Percentiles rank a stretch among this genome's conserved stretches.
Evolutionary conservation across 2,113 vertebrate species (phyloP).

Genomic region (Anseranas semipalmata): DNA sequence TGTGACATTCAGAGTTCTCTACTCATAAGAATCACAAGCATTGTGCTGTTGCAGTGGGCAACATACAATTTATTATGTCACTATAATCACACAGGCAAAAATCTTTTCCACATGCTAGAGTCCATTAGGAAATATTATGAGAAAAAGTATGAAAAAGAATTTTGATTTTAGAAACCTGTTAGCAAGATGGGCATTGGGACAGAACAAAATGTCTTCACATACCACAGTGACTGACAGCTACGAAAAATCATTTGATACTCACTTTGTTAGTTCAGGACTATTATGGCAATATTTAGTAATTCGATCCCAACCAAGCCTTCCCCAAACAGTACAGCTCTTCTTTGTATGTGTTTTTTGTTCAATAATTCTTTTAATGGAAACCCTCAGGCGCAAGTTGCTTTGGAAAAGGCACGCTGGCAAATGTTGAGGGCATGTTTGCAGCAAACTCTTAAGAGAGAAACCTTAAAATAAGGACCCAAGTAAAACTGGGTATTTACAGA

Average conservation of each 20-base stretch:
- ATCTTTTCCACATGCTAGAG: not conserved
- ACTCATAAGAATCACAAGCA: not conserved
- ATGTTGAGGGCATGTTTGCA: not conserved
- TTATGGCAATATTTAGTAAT: slow-evolving; percentile 67
- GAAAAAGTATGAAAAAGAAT: not conserved
- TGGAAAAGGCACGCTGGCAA: slow-evolving; percentile 17
- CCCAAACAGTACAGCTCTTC: slow-evolving; percentile 17
- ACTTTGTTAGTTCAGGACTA: slow-evolving; percentile 37
- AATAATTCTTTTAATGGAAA: slow-evolving; percentile 49
- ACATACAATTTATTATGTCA: not conserved
- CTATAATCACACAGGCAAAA: not conserved
- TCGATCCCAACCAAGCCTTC: slow-evolving; percentile 23
- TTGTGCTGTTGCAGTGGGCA: not conserved
- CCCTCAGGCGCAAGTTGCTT: not conserved
- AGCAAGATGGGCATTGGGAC: not conserved
- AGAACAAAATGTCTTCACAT: slow-evolving; percentile 18
- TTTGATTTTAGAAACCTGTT: slow-evolving; percentile 1
- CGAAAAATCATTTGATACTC: slow-evolving; percentile 68
- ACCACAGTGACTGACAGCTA: not conserved
- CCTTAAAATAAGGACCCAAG: slow-evolving; percentile 78
- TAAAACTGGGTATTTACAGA: slow-evolving; percentile 80
- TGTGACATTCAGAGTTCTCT: not conserved
- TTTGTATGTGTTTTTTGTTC: slow-evolving; percentile 35
- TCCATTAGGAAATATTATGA: not conserved
- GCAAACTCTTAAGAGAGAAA: slow-evolving; percentile 65